These are phyloP conservation scores for Conomelus anceps DNA, from an alignment of 2,888 invertebrate genomes.

Conservation along the genomic window DNA sequence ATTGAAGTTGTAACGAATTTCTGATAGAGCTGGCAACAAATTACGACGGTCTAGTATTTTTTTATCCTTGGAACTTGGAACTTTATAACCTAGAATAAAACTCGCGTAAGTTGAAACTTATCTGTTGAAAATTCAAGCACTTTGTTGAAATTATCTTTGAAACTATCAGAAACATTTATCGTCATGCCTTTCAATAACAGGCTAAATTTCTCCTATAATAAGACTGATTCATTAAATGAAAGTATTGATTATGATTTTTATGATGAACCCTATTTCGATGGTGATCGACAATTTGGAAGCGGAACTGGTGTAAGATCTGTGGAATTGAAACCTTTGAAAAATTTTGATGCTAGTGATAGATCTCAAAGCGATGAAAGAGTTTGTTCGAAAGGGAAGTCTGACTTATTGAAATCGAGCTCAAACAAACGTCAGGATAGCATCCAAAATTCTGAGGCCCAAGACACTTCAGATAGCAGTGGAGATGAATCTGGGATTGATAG, in stretches of 20 bases:
- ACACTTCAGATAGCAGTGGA: not conserved
- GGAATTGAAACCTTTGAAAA: not conserved
- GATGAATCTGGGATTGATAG: not conserved
- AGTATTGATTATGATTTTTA: constrained; percentile 10
- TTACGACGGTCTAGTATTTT: not conserved
- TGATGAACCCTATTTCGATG: not conserved
- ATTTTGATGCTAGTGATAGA: not conserved
- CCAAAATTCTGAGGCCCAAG: not conserved
- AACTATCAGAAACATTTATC: not conserved
- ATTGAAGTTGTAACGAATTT: not conserved
- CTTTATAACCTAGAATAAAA: not conserved
- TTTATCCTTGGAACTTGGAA: not conserved
- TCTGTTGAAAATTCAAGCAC: not conserved
- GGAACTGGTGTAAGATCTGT: not conserved
- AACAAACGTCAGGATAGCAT: not conserved
- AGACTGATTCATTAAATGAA: not conserved
- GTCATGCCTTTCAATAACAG: not conserved
- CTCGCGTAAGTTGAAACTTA: not conserved
- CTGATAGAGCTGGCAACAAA: not conserved
- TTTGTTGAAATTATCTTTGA: not conserved
- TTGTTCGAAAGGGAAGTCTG: not conserved
- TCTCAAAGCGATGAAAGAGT: not conserved
- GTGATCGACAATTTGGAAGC: not conserved
- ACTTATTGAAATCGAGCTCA: not conserved
- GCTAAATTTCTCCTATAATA: not conserved